Evolutionary conservation across 2,797 vertebrate genomes (phyloP).

Genomic region (Saxicola maurus): DNA sequence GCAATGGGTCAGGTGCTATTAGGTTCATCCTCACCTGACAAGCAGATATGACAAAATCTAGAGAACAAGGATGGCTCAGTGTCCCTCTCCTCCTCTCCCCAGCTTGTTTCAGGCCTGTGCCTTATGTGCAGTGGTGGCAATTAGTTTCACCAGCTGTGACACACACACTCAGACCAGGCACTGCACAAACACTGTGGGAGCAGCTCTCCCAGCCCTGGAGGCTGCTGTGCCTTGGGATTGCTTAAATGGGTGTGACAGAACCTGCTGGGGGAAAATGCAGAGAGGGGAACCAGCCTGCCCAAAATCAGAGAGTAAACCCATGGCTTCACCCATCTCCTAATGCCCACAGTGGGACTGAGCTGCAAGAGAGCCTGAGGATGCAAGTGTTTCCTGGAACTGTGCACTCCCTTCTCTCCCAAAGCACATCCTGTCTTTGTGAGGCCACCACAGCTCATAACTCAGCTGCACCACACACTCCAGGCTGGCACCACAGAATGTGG

Average conservation of each 20-base stretch:
- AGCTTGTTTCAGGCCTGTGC: not conserved
- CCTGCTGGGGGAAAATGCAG: not conserved
- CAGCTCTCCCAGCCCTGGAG: not conserved
- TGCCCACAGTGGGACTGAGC: not conserved
- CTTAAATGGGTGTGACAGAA: not conserved
- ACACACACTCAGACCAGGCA: not conserved
- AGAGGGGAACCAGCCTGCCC: not conserved
- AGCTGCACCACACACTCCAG: not conserved
- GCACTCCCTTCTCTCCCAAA: not conserved
- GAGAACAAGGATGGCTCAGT: not conserved
- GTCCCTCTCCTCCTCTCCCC: not conserved
- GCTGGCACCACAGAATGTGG: not conserved
- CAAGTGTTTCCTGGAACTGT: not conserved
- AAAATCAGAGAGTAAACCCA: not conserved
- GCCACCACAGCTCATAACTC: not conserved
- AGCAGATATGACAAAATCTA: not conserved
- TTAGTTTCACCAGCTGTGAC: not conserved
- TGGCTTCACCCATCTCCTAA: not conserved
- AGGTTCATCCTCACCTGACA: not conserved
- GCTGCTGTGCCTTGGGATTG: not conserved
- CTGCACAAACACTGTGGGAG: rapidly evolving
- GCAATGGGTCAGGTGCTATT: not conserved
- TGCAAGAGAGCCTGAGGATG: not conserved
- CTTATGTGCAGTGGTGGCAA: not conserved
- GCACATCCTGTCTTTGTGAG: not conserved